Evolutionary conservation across 2,888 invertebrate species (phyloP), one percentile per base, ranked within the genome.

Genomic region (Oxyscelio sp.): DNA sequence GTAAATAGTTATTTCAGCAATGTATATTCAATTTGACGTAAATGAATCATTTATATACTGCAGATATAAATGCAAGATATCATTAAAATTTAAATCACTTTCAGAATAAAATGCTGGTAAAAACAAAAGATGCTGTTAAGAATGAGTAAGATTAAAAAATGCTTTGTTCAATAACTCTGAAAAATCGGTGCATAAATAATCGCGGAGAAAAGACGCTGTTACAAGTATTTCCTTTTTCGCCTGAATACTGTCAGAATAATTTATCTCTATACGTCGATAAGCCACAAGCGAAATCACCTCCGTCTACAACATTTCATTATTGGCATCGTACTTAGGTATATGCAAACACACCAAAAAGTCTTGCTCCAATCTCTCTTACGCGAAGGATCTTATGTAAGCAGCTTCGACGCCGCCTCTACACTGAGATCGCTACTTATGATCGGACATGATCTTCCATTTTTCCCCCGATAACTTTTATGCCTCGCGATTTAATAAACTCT

Each of bases 371-470:
- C 81, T 81, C 59, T 61, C 68, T 63, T 54, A 34, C 34, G 52
- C 38, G 22, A 27, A 43, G 38, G 70, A 82, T 82, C 75, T 75
- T 70, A 43, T 63, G 74, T 38, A 70, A 65, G 71, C 75, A 73
- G 63, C 65, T 61, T 34, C 65, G 50, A 66, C 24, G 43, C 79
- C 8, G 68, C 70, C 66, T 24, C 56, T 43, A 66, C 34, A 34
- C 79, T 2, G 66, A 65, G 86, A 92, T 91, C 91, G 89, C 92
- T 92, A 90, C 92, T 92, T 92, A 92, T 92, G 91, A 87, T 90
- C 80, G 90, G 91, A 92, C 92, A 92, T 91, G 92, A 91, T 91
- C 88, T 89, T 74, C 74, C 87, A 88, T 91, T 91, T 89, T 88
- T 31, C 87, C 83, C 56, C 81, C 66, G 88, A 87, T 90, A 91